Percentiles rank a stretch among this genome's conserved stretches.
Evolutionary conservation across 2,888 invertebrate genomes (phyloP).

Genomic region (Adelognathus sp.): DNA sequence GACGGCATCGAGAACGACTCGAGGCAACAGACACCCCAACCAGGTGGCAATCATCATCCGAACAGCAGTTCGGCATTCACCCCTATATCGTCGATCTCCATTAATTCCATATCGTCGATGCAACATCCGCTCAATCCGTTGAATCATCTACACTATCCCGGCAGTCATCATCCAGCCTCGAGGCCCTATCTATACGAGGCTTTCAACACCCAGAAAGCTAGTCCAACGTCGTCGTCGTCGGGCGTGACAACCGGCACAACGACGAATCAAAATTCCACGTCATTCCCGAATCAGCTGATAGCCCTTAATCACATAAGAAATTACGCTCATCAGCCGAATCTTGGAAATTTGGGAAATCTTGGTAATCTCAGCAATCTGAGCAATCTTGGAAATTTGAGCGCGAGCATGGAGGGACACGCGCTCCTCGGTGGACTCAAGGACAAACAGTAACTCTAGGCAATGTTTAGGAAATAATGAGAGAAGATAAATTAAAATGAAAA

Average conservation of each 20-base stretch:
- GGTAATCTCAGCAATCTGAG: slow-evolving; percentile 77
- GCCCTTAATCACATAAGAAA: slow-evolving; percentile 98
- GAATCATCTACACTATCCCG: slow-evolving; percentile 83
- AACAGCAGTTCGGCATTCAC: slow-evolving; percentile 94
- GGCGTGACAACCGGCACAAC: slow-evolving; percentile 74
- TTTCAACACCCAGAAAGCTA: slow-evolving; percentile 89
- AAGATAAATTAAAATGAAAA: background rate
- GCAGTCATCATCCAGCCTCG: slow-evolving; percentile 79
- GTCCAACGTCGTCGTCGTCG: slow-evolving; percentile 80
- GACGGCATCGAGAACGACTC: slow-evolving; percentile 78
- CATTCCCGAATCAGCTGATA: slow-evolving; percentile 96
- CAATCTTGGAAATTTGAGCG: slow-evolving; percentile 77
- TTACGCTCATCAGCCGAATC: slow-evolving; percentile 95
- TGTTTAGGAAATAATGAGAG: slow-evolving; percentile 26
- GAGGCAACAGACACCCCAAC: slow-evolving; percentile 78
- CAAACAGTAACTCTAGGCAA: slow-evolving; percentile 73
- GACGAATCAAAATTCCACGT: slow-evolving; percentile 82
- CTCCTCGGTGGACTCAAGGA: slow-evolving; percentile 79
- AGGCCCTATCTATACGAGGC: slow-evolving; percentile 96
- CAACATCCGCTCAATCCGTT: slow-evolving; percentile 84
- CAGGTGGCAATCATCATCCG: slow-evolving; percentile 80
- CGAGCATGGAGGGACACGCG: slow-evolving; percentile 78
- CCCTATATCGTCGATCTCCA: slow-evolving; percentile 94
- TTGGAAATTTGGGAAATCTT: slow-evolving; percentile 81
- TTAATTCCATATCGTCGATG: slow-evolving; percentile 90